A percentile compares a stretch with the other conserved stretches of the same genome.
Evolutionary conservation across 2,113 vertebrate species (phyloP).

Genomic region (Lutjanus erythropterus): DNA sequence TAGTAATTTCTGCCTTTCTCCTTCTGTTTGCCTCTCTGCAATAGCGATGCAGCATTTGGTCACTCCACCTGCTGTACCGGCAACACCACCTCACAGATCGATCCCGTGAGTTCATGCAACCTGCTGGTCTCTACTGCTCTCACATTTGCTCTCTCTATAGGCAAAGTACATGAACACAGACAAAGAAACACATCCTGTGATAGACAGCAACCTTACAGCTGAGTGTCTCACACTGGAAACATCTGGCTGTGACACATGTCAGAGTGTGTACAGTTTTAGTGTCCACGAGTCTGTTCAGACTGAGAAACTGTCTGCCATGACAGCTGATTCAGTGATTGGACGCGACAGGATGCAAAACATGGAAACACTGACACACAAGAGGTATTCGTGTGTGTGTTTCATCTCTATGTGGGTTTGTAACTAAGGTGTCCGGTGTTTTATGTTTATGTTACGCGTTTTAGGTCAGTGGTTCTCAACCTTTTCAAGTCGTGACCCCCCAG

Average conservation of each 20-base stretch:
- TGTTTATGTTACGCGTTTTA: too few species aligned
- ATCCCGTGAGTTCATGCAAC: slow-evolving; percentile 6
- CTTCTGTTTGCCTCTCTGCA: neutral
- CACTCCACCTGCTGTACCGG: neutral
- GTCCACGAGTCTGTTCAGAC: neutral
- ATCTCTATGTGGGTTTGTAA: neutral
- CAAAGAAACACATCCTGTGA: neutral
- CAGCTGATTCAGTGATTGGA: neutral
- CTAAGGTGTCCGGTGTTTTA: too few species aligned
- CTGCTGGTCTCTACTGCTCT: neutral
- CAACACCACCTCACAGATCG: slow-evolving; percentile 1
- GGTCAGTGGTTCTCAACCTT: too few species aligned
- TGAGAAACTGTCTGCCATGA: neutral
- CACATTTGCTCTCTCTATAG: neutral
- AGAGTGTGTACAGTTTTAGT: neutral
- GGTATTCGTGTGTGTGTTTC: neutral
- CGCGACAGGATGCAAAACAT: neutral
- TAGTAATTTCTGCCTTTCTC: neutral
- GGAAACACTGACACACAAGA: neutral
- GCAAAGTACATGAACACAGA: neutral
- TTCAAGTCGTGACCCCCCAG: too few species aligned
- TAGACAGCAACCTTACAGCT: neutral
- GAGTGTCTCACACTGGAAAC: slow-evolving; percentile 16
- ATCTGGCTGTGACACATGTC: slow-evolving; percentile 1
- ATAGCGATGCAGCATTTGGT: neutral